These are phyloP conservation scores for Tapera naevia DNA, from an alignment of 2,797 vertebrate species.

Conservation along the genomic window DNA sequence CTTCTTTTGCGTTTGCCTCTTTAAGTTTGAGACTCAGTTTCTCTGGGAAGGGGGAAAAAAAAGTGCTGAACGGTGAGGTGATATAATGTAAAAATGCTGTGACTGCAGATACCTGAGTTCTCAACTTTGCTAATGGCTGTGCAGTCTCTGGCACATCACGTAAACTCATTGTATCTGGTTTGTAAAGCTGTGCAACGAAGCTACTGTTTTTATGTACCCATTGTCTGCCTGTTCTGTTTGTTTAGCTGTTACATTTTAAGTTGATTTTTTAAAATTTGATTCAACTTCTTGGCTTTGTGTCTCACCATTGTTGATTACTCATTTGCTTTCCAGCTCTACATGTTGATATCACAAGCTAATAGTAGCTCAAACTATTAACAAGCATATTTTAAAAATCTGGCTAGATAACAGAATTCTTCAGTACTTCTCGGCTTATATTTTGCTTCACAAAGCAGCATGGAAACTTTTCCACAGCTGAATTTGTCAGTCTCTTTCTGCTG, in stretches of 20 bases:
- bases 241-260: background rate
- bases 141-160: background rate
- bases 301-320: background rate
- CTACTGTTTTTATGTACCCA: background rate
- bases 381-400: background rate
- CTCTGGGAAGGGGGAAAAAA: background rate
- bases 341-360: background rate
- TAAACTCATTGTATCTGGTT: background rate
- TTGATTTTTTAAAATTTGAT: background rate
- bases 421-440: background rate
- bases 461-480: background rate
- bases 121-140: background rate
- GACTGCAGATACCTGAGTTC: fast-evolving
- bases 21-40: background rate
- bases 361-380: background rate
- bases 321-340: background rate
- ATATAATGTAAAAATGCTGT: background rate
- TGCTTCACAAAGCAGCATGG: background rate
- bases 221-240: background rate
- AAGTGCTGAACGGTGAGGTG: background rate
- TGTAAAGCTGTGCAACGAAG: background rate
- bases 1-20: background rate
- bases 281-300: background rate
- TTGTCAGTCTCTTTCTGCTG: background rate
- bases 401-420: background rate